Evolutionary conservation across 2,113 vertebrate genomes (phyloP).

Genomic region (Falcunculus frontatus): DNA sequence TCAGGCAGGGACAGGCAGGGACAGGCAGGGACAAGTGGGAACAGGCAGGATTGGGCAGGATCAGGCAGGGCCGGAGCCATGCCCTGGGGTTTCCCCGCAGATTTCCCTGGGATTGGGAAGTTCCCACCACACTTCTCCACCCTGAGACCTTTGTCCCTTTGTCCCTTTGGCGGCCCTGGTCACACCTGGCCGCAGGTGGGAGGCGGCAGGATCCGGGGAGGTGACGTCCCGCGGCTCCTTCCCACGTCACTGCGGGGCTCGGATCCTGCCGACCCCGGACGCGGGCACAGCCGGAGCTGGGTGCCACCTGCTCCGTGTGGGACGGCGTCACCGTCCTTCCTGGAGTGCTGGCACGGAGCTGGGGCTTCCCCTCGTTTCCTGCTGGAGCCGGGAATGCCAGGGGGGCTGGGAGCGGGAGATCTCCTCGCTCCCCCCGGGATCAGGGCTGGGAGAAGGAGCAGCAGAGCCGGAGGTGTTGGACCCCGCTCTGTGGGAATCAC

Average conservation of each 20-base stretch:
- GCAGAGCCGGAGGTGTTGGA: rapidly evolving
- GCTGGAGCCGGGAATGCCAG: not conserved
- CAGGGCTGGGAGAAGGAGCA: too few species aligned
- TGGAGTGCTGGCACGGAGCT: rapidly evolving
- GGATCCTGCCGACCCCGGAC: not conserved
- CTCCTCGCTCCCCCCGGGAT: rapidly evolving
- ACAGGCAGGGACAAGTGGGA: too few species aligned
- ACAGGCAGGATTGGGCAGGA: too few species aligned
- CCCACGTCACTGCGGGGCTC: rapidly evolving
- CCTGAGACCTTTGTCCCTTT: not conserved
- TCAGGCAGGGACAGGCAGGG: too few species aligned
- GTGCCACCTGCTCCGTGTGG: not conserved
- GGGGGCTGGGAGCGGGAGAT: not conserved
- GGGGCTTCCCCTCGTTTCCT: not conserved
- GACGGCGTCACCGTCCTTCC: not conserved
- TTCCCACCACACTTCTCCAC: not conserved
- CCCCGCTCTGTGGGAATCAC: rapidly evolving
- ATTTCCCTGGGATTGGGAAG: rapidly evolving
- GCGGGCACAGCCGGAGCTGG: not conserved
- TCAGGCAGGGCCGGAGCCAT: not conserved
- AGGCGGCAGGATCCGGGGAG: not conserved
- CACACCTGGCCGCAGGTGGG: not conserved
- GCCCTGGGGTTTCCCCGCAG: not conserved
- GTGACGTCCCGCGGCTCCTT: not conserved
- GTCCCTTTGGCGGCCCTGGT: not conserved